Evolutionary conservation across 2,888 invertebrate species (phyloP).

Genomic region (Cosmopolites sordidus): DNA sequence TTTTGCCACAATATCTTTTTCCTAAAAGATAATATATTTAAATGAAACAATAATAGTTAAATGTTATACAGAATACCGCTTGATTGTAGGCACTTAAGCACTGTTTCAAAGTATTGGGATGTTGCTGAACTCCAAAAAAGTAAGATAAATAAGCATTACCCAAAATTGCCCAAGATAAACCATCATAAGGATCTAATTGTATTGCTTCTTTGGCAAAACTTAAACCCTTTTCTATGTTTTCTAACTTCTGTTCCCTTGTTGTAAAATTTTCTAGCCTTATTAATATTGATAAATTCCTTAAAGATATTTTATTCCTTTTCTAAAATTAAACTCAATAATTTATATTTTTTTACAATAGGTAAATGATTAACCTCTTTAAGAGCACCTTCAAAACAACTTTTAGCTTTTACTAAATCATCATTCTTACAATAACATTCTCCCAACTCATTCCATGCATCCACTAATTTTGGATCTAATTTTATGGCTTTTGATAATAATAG

Average conservation of each 20-base stretch:
- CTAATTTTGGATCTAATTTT: conserved; percentile 74
- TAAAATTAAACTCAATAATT: conserved; percentile 38
- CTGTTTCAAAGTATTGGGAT: conserved; percentile 64
- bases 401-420: conserved; percentile 72
- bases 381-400: conserved; percentile 77
- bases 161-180: conserved; percentile 76
- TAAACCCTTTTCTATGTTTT: conserved; percentile 67
- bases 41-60: no score
- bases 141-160: conserved; percentile 81
- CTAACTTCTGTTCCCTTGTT: conserved; percentile 52
- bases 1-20: conserved; percentile 65
- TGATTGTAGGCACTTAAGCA: conserved; percentile 78
- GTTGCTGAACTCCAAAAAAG: conserved; percentile 72
- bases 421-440: conserved; percentile 89
- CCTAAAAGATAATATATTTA: conserved; percentile 46
- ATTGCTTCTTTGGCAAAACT: conserved; percentile 80
- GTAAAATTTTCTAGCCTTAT: conserved; percentile 61
- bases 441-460: conserved; percentile 84
- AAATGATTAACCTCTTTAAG: conserved; percentile 59
- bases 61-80: conserved; percentile 55
- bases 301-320: conserved; percentile 69
- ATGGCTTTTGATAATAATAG: conserved; percentile 77
- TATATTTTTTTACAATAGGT: background rate
- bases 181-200: conserved; percentile 70
- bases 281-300: conserved; percentile 78